phyloP scores from a whole-genome alignment of 2,888 invertebrate genomes.

The Drosophila greeni region DNA sequence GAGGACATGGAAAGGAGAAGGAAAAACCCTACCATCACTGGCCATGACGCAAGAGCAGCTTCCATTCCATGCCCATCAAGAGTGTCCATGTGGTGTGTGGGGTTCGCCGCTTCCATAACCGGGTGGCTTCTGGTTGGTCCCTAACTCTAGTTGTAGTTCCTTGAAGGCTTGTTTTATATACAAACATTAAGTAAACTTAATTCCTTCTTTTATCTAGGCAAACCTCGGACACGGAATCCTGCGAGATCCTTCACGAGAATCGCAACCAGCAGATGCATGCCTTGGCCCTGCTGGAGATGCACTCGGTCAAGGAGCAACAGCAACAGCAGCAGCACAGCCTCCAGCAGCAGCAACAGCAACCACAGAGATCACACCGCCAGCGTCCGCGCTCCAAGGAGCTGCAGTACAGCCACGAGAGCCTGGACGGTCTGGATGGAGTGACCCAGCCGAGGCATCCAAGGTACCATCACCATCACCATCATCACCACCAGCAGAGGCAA shows the following conservation, averaged over 20 bases:
- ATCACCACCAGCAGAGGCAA: slow-evolving; percentile 21
- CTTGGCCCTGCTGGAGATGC: slow-evolving; percentile 70
- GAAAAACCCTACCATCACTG: slow-evolving; percentile 5
- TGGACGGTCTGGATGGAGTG: slow-evolving; percentile 73
- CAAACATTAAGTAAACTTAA: not conserved
- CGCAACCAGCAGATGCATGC: slow-evolving; percentile 75
- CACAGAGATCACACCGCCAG: slow-evolving; percentile 75
- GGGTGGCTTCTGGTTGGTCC: slow-evolving; percentile 11
- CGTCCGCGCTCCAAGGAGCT: slow-evolving; percentile 77
- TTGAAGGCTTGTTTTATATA: no score
- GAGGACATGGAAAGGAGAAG: not conserved
- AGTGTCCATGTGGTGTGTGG: slow-evolving; percentile 26
- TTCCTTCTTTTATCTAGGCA: slow-evolving; percentile 74
- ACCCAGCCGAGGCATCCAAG: slow-evolving; percentile 47
- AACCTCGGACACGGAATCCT: slow-evolving; percentile 79
- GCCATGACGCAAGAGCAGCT: slow-evolving; percentile 8
- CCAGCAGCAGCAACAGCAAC: slow-evolving; percentile 64
- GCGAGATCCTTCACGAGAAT: slow-evolving; percentile 78
- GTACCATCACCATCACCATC: slow-evolving; percentile 64
- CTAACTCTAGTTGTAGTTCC: not conserved
- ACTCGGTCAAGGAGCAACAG: slow-evolving; percentile 50
- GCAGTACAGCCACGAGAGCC: slow-evolving; percentile 77
- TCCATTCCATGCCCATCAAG: slow-evolving; percentile 15
- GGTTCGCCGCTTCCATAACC: slow-evolving; percentile 26
- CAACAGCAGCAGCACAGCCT: slow-evolving; percentile 62